These are phyloP conservation scores for Dasypus novemcinctus DNA, from an alignment of 2,113 vertebrate species.

Conservation along the genomic window DNA sequence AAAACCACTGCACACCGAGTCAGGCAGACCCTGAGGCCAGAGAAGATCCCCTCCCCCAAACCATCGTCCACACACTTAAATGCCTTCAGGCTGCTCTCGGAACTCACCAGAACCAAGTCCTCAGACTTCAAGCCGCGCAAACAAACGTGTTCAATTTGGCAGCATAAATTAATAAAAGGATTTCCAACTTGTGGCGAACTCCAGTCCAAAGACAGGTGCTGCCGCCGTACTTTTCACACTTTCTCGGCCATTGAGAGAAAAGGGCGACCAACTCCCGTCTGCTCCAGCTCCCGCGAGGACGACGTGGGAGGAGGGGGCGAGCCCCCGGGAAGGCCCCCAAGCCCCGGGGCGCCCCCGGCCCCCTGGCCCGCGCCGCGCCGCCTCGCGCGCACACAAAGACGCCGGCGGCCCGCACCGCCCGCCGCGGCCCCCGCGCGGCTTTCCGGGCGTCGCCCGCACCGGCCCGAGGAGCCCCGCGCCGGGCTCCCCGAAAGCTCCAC, in stretches of 20 bases:
- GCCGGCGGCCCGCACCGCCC: background rate
- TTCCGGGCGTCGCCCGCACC: background rate
- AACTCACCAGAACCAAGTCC: constrained; percentile 33
- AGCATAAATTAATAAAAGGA: constrained; percentile 16
- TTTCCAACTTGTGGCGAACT: constrained; percentile 23
- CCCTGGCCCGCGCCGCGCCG: background rate
- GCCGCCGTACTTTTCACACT: background rate
- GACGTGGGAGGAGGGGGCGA: background rate
- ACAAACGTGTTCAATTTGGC: constrained; percentile 39
- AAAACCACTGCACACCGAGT: background rate
- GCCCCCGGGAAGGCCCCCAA: background rate
- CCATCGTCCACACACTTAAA: background rate
- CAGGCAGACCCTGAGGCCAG: background rate
- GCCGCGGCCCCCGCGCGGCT: background rate
- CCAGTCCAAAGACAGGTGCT: constrained; percentile 64
- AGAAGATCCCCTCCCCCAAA: background rate
- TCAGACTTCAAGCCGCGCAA: background rate
- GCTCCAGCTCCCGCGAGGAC: too few relatives aligned
- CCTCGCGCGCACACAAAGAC: constrained; percentile 54
- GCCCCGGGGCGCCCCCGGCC: background rate
- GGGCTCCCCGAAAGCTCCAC: constrained; percentile 10
- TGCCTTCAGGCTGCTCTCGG: background rate
- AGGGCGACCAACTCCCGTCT: too few relatives aligned
- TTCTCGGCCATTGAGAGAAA: background rate
- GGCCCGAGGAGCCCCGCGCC: background rate